Base-by-base conservation (phyloP, 2,113 vertebrate genomes). In the Labeo catla region DNA sequence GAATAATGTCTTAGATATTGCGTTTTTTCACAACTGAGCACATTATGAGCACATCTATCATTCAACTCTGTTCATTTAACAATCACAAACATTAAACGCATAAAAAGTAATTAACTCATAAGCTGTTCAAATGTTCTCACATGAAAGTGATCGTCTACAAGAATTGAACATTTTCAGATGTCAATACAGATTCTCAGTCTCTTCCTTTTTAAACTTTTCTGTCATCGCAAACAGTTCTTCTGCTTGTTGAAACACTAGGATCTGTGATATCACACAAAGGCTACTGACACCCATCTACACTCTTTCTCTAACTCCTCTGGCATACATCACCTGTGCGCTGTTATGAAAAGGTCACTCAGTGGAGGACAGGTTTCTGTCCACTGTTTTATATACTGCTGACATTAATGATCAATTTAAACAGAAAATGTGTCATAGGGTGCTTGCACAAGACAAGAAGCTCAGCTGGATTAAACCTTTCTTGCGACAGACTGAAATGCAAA, bases 221-320 rank as follows among this genome's bases (percentile, higher is more conserved):
- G 84, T 76, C 76, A 15, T 74, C n/a, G 28, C 73, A 83, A 72
- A 81, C 86, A 76, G 76, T 45, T 54, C 43, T 57, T 57, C 59
- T n/a, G 34, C 3, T 50, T 39, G 9, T 4, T 54, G 70, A 76
- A 66, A 39, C 61, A 57, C 65, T 74, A 36, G 77, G 65, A 83
- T 72, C 74, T 28, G 36, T 39, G 66, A 88, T 88, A 81, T 85
- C 72, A 63, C 87, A 86, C 72, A 54, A 34, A 39, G 83, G 76
- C 76, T 86, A 52, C 49, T 68, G 82, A 87, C 72, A 88, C 54
- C 74, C 52, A 65, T 65, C 78, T 83, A 50, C 12, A 52, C 43
- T 83, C 57, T 86, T 72, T 83, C 23, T 78, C 49, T 0, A 73
- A 19, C 47, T 74, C n/a, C 61, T 80, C 61, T 76, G 57, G 57